phyloP scores from a whole-genome alignment of 2,113 vertebrate species.

The Carassius auratus region DNA sequence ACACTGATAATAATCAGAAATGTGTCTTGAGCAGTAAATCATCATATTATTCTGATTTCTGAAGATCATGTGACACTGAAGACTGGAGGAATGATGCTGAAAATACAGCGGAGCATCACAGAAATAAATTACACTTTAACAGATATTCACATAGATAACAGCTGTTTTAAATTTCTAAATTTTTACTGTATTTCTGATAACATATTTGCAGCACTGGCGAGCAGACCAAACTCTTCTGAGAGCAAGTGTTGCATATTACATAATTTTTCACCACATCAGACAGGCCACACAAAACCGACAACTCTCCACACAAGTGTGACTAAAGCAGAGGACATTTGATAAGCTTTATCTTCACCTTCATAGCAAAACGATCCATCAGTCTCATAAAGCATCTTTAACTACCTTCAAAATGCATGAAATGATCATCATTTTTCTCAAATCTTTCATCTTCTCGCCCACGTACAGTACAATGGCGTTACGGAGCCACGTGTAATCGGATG shows the following conservation, averaged over 20 bases:
- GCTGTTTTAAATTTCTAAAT: neutral
- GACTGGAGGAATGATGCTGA: neutral
- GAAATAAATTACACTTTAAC: too few species aligned
- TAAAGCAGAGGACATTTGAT: slow-evolving; percentile 65
- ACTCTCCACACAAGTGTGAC: neutral
- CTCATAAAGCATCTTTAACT: slow-evolving; percentile 67
- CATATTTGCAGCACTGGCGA: neutral
- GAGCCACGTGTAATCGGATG: slow-evolving; percentile 74
- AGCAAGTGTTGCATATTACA: too few species aligned
- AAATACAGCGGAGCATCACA: neutral
- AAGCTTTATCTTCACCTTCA: slow-evolving; percentile 68
- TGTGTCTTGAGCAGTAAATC: neutral
- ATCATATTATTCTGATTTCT: neutral
- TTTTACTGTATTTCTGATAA: neutral
- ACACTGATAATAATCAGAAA: too few species aligned
- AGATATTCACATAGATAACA: too few species aligned
- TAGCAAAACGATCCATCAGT: slow-evolving; percentile 57
- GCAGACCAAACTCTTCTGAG: too few species aligned
- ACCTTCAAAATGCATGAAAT: slow-evolving; percentile 58
- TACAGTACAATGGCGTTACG: slow-evolving; percentile 60
- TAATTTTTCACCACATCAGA: slow-evolving; percentile 18
- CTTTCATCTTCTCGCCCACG: slow-evolving; percentile 66
- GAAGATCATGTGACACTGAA: slow-evolving; percentile 6
- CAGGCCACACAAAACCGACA: neutral
- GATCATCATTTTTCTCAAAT: slow-evolving; percentile 47